Percentiles rank a stretch among this genome's conserved stretches.
Conservation (phyloP, 2,113 vertebrate genomes). For the Scortum barcoo region DNA sequence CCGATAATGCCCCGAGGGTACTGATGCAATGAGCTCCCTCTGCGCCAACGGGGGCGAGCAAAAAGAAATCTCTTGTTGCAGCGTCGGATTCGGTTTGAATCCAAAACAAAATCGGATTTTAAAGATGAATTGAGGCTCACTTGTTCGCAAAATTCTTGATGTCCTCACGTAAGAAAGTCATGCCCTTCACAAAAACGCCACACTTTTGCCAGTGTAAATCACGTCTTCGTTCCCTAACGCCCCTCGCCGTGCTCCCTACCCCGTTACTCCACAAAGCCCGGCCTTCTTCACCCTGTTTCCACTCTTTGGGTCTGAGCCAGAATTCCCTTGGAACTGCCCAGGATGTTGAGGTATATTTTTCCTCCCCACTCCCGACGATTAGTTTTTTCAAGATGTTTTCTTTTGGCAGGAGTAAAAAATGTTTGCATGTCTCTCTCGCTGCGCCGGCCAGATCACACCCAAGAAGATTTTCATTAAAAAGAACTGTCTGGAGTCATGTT, state of each 20-base stretch:
- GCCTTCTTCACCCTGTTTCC: constrained; percentile 72
- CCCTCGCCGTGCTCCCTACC: constrained; percentile 30
- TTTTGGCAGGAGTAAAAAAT: constrained; percentile 66
- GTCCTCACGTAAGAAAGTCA: not conserved
- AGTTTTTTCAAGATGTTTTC: constrained; percentile 72
- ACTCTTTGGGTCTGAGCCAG: constrained; percentile 69
- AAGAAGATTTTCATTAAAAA: too few relatives aligned
- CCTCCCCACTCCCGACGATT: constrained; percentile 64
- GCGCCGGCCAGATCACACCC: constrained; percentile 39
- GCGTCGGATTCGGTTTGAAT: not conserved
- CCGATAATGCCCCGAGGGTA: constrained; percentile 64
- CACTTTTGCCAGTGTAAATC: constrained; percentile 44
- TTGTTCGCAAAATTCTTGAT: not conserved
- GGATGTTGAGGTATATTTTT: constrained; percentile 81
- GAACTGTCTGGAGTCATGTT: not conserved
- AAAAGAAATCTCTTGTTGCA: constrained; percentile 4
- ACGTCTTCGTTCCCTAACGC: constrained; percentile 40
- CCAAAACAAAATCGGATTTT: not conserved
- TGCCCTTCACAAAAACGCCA: not conserved
- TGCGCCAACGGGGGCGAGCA: not conserved
- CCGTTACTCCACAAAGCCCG: constrained; percentile 69
- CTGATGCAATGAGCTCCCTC: constrained; percentile 57
- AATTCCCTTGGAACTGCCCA: constrained; percentile 72
- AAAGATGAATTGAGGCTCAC: not conserved
- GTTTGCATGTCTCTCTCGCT: constrained; percentile 61